A percentile compares a stretch with the other conserved stretches of the same genome.
Conservation (phyloP, 2,113 vertebrate genomes). For the Piprites chloris region DNA sequence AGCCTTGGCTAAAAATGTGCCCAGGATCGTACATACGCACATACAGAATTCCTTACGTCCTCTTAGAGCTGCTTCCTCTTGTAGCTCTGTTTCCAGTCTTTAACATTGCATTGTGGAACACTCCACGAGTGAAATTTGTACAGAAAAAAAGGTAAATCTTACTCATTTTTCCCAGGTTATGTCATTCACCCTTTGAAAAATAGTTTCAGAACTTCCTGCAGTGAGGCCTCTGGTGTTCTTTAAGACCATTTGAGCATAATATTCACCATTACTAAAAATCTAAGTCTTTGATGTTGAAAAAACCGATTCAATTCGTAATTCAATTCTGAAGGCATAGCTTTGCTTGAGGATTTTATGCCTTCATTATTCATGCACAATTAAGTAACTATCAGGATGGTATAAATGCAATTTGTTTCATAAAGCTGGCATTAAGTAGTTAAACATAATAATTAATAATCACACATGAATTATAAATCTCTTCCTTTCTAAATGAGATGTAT, state of each 20-base stretch:
- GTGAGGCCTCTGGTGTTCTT: background rate
- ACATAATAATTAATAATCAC: constrained; percentile 9
- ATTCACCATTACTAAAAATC: background rate
- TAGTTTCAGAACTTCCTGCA: background rate
- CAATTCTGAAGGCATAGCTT: background rate
- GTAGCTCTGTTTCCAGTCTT: background rate
- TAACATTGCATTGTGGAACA: background rate
- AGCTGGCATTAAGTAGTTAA: background rate
- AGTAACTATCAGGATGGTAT: background rate
- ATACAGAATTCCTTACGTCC: background rate
- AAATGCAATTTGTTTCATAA: constrained; percentile 27
- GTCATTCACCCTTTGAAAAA: background rate
- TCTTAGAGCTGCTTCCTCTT: background rate
- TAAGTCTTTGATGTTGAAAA: background rate
- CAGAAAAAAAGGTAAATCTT: background rate
- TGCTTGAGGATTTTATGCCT: background rate
- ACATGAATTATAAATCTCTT: background rate
- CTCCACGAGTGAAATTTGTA: background rate
- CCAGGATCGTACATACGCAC: too few relatives aligned
- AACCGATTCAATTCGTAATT: background rate
- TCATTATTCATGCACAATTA: background rate
- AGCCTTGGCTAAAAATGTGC: background rate
- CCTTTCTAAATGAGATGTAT: background rate
- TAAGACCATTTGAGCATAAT: background rate
- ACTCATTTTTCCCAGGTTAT: background rate